These are phyloP conservation scores for Heterochromis multidens DNA, from an alignment of 2,113 vertebrate species.

Conservation along the genomic window DNA sequence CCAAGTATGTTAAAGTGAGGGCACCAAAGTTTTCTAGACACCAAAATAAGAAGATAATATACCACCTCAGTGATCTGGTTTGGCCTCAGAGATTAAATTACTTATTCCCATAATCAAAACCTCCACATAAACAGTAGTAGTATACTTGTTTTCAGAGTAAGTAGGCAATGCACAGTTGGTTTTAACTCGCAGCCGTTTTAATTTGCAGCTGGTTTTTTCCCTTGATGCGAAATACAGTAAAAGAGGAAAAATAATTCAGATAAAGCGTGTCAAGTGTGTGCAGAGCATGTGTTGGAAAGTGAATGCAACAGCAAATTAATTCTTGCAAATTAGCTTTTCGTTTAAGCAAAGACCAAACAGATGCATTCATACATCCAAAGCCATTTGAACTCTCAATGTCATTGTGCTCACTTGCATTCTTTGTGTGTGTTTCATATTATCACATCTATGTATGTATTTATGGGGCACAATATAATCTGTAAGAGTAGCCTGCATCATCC, in stretches of 20 bases:
- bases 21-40: not conserved
- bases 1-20: not conserved
- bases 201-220: not conserved
- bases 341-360: slow-evolving; percentile 8
- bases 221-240: not conserved
- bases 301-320: not conserved
- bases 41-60: not conserved
- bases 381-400: slow-evolving; percentile 60
- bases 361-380: slow-evolving; percentile 17
- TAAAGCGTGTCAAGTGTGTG: not conserved
- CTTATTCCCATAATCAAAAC: not conserved
- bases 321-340: slow-evolving; percentile 5
- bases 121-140: not conserved
- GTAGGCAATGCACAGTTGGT: not conserved
- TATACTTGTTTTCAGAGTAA: not conserved
- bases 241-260: not conserved
- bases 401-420: slow-evolving; percentile 32
- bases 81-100: not conserved
- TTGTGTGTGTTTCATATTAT: slow-evolving; percentile 47
- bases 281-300: not conserved
- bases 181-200: not conserved
- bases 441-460: slow-evolving; percentile 60
- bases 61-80: not conserved
- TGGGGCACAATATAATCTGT: slow-evolving; percentile 60
- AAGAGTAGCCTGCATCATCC: slow-evolving; percentile 52